Conservation (phyloP, 2,888 invertebrate genomes). For the Drosophila kambysellisi region DNA sequence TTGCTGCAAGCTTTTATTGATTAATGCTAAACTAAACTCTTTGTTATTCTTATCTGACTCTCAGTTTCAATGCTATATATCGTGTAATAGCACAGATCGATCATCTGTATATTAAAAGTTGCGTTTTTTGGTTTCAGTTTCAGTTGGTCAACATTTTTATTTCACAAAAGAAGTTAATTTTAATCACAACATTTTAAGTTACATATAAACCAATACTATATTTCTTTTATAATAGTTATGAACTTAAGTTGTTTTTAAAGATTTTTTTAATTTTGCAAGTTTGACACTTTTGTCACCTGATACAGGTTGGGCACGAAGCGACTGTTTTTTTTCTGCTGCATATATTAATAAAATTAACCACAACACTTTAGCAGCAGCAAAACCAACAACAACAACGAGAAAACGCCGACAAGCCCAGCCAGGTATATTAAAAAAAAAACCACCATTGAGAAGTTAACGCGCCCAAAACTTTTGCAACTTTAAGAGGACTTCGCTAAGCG, state of each 20-base stretch:
- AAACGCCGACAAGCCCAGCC: constrained; percentile 37
- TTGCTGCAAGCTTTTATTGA: background rate
- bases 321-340: constrained; percentile 36
- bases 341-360: constrained; percentile 63
- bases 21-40: background rate
- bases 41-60: background rate
- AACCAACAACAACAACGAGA: constrained; percentile 17
- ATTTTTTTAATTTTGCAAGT: background rate
- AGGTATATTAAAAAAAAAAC: constrained; percentile 32
- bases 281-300: constrained; percentile 47
- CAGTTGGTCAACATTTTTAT: background rate
- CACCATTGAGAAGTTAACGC: constrained; percentile 45
- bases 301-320: constrained; percentile 33
- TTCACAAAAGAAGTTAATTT: background rate
- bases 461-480: constrained; percentile 36
- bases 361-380: constrained; percentile 19
- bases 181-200: background rate
- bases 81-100: background rate
- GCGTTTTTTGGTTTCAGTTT: background rate
- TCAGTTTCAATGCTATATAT: background rate
- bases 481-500: constrained; percentile 33
- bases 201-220: background rate
- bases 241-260: background rate
- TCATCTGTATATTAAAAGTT: background rate
- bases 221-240: background rate